Conservation (phyloP, 2,888 invertebrate genomes). For the Silvanus unidentatus region DNA sequence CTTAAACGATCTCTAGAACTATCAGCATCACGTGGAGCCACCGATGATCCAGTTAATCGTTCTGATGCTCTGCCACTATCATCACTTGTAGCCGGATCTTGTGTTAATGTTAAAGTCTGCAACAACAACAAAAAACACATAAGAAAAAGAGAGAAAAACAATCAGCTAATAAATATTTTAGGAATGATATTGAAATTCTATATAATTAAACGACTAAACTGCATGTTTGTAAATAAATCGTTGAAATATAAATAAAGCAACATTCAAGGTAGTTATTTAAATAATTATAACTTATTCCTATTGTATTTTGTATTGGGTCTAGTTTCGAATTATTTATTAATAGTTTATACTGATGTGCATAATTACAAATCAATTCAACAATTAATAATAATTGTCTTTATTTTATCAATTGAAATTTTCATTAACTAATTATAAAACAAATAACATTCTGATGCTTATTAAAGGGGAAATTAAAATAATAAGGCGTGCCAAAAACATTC, state of each 20-base stretch:
- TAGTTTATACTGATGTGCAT: too few species aligned
- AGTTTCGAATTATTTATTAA: too few species aligned
- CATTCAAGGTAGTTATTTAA: too few species aligned
- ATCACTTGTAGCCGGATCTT: conserved; percentile 78
- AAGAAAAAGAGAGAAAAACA: conserved; percentile 6
- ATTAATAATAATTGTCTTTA: not conserved
- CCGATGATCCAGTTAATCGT: conserved; percentile 70
- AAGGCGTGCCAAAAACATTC: conserved; percentile 23
- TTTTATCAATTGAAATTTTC: not conserved
- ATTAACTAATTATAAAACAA: conserved; percentile 2
- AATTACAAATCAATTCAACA: too few species aligned
- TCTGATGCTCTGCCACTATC: conserved; percentile 79
- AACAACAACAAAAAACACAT: conserved; percentile 36
- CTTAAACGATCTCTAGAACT: conserved; percentile 78
- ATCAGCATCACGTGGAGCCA: conserved; percentile 71
- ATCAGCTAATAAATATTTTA: too few species aligned
- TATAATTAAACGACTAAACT: too few species aligned
- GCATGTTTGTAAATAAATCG: too few species aligned
- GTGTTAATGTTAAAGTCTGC: conserved; percentile 66
- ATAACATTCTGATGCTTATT: conserved; percentile 15
- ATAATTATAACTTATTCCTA: too few species aligned
- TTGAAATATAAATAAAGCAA: too few species aligned
- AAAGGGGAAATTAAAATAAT: conserved; percentile 32
- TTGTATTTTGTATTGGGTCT: too few species aligned
- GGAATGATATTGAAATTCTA: too few species aligned